Base-by-base conservation (phyloP, 2,797 vertebrate genomes). In the Synaphobranchus kaupii region DNA sequence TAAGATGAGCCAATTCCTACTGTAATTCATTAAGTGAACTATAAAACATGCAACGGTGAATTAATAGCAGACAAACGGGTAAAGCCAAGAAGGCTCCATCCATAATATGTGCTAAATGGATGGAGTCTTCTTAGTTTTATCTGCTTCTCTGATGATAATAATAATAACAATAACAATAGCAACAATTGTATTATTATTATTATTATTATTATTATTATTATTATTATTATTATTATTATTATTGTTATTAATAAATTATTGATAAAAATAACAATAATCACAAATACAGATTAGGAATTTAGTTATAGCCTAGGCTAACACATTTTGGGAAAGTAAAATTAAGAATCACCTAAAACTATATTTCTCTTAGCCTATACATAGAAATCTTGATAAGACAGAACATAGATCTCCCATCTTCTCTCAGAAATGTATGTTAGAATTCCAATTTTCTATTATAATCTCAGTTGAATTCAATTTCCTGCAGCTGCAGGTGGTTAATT, bases 401-500 rank as follows among this genome's bases (percentile, higher is more conserved):
- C 12, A 13, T 80, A 28, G 15, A 47, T 81, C 20, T 48, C 44
- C 78, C 39, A 68, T 86, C 39, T 68, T 83, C 60, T 44, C 20
- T 48, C n/a, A 87, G 54, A 71, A 86, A 86, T 86, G 12, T 56
- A 86, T 78, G 3, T 25, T 4, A 68, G 28, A 50, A 68, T 54
- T 87, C 17, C 31, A 73, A 47, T 56, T 73, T 84, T 68, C 31
- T 54, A 31, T 68, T 48, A 84, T 71, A 87, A 68, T 76, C 22
- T 87, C 22, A 54, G 22, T 28, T 83, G 86, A 68, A 87, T 58
- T 60, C 47, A 54, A 71, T 87, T 83, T 83, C 48, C 81, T n/a
- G 17, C 48, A 50, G 50, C 68, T 54, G 81, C 86, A 87, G 82
- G 86, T 87, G 86, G 82, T 84, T 87, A 83, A 84, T 87, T 73